A percentile compares a stretch with the other conserved stretches of the same genome.
Evolutionary conservation across 35 echinoderm and acorn worm species (phyloP).

Genomic region (Diadema setosum): DNA sequence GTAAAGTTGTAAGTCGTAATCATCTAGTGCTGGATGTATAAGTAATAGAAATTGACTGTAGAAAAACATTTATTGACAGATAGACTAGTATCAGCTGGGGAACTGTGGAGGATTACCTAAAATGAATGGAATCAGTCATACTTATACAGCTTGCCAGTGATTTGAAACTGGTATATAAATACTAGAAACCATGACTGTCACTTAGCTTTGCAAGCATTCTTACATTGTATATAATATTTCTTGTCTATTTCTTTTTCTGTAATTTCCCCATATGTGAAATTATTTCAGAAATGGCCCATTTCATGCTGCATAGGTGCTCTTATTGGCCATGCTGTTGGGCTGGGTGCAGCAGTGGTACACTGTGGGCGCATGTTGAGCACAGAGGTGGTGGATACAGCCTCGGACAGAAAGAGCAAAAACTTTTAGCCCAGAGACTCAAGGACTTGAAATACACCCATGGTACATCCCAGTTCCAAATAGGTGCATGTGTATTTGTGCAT

Average conservation of each 20-base stretch:
- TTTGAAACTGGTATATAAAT: neutral
- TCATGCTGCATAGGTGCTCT: constrained; percentile 71
- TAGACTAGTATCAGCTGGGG: neutral
- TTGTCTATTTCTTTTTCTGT: neutral
- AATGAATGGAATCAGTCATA: too few species aligned
- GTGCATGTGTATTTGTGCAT: too few species aligned
- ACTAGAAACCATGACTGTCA: neutral
- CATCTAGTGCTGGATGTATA: too few species aligned
- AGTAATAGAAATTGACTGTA: neutral
- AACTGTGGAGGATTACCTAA: too few species aligned
- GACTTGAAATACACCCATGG: too few species aligned
- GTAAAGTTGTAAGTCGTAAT: too few species aligned
- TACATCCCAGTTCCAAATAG: too few species aligned
- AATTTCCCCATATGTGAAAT: neutral
- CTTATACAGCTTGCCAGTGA: neutral
- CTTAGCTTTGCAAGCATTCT: neutral
- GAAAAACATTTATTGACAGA: neutral
- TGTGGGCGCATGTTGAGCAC: too few species aligned
- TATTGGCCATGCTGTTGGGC: constrained; percentile 58
- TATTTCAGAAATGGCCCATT: constrained; percentile 75
- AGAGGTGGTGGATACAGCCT: too few species aligned
- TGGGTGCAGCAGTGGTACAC: neutral
- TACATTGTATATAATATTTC: neutral
- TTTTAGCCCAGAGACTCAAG: too few species aligned
- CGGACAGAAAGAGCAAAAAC: too few species aligned